phyloP scores from a whole-genome alignment of 2,888 invertebrate genomes.

The Lymantria dispar region DNA sequence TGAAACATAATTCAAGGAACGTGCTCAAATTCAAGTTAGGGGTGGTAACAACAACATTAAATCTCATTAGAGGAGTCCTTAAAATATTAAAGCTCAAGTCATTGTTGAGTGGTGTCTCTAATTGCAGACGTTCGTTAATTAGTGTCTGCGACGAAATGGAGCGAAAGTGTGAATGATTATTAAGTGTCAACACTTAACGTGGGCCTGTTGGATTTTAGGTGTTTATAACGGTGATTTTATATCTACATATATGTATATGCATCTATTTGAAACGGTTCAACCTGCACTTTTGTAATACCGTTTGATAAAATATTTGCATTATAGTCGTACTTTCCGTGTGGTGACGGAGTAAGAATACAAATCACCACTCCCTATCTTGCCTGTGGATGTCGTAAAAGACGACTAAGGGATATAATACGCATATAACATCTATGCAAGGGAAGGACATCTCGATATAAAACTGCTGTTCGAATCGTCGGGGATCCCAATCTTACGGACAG shows the following conservation, averaged over 20 bases:
- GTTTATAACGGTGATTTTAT: not conserved
- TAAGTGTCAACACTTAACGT: constrained; percentile 25
- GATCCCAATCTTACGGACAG: no score
- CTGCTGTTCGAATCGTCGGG: no score
- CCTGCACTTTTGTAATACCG: no score
- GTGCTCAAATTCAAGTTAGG: constrained; percentile 25
- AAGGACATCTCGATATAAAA: no score
- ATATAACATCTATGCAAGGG: no score
- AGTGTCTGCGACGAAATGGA: constrained; percentile 34
- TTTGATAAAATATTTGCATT: no score
- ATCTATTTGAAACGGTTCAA: not conserved
- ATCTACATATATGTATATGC: not conserved
- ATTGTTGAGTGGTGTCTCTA: constrained; percentile 53
- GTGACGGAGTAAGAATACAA: no score
- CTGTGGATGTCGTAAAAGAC: no score
- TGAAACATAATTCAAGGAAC: constrained; percentile 26
- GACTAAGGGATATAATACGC: no score
- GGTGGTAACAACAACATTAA: constrained; percentile 31
- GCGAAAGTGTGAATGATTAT: constrained; percentile 48
- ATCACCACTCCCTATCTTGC: no score
- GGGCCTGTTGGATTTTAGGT: constrained; percentile 4
- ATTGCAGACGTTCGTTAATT: constrained; percentile 51
- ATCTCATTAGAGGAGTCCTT: constrained; percentile 37
- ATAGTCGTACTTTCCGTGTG: no score
- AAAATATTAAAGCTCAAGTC: constrained; percentile 41